Base-by-base conservation (phyloP, 2,888 invertebrate species). In the Blomia tropicalis region DNA sequence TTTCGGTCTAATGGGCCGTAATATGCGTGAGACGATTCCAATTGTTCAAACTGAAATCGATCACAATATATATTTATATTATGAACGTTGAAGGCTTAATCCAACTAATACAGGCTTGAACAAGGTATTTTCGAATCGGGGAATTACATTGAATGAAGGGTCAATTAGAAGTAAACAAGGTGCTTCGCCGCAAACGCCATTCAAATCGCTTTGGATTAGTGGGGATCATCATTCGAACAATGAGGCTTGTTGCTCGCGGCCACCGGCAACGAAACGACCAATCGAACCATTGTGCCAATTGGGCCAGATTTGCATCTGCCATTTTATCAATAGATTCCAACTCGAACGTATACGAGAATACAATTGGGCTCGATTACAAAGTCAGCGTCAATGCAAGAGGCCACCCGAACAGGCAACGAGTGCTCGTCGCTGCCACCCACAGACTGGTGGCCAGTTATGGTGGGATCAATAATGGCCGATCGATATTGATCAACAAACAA, bases 331-430 rank as follows among this genome's bases (percentile, higher is more conserved):
- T n/a, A 11, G 51, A 47, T 7, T 47, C 7, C 51, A 7, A n/a
- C 23, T 47, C 51, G n/a, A n/a, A n/a, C n/a, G n/a, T n/a, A n/a
- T n/a, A n/a, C n/a, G n/a, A n/a, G n/a, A n/a, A n/a, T n/a, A n/a
- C n/a, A n/a, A n/a, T n/a, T n/a, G 22, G 51, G 51, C 7, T 47
- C 51, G 51, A 47, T 47, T 47, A 47, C 51, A 47, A 47, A 47
- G 51, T 47, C 51, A 47, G 51, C 7, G 7, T 36, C 36, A 17
- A 36, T 36, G 7, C 36, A 36, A 47, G 51, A 7, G 51, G 7
- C 22, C 51, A 47, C 11, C 51, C 5, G 51, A 47, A 47, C 22
- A 14, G 51, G 7, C 51, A 22, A 47, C n/a, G 22, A 47, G 51
- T 47, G 51, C n/a, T 27, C 36, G 36, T 7, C 7, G 23, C 27